Evolutionary conservation across 2,888 invertebrate genomes (phyloP).

Genomic region (Drosophila mettleri): DNA sequence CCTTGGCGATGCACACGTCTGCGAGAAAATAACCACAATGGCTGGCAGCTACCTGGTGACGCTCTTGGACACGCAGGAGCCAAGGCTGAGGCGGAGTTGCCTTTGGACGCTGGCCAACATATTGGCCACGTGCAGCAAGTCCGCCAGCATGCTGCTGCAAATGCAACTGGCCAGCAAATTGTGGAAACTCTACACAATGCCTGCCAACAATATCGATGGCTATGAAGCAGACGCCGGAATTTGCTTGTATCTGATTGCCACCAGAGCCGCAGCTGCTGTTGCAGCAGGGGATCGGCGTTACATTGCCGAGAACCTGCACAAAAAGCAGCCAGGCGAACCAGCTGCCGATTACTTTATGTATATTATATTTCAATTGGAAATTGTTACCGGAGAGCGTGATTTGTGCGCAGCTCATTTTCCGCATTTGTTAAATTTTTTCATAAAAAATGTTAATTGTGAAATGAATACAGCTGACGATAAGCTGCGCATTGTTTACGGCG

Average conservation of each 20-base stretch:
- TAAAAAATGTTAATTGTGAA: conserved; percentile 49
- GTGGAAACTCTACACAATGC: conserved; percentile 68
- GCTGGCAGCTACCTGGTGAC: conserved; percentile 83
- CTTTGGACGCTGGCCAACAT: conserved; percentile 84
- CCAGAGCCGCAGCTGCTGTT: conserved; percentile 38
- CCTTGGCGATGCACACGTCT: conserved; percentile 78
- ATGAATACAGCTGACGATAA: conserved; percentile 38
- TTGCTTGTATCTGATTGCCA: conserved; percentile 72
- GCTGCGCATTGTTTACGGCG: conserved; percentile 64
- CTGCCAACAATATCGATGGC: conserved; percentile 10
- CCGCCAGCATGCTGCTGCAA: conserved; percentile 67
- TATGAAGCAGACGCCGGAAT: conserved; percentile 76
- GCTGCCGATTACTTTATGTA: conserved; percentile 76
- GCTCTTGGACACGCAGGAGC: conserved; percentile 73
- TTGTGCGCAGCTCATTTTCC: conserved; percentile 19
- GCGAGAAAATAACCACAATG: conserved; percentile 80
- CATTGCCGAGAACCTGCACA: conserved; percentile 58
- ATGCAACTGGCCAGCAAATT: conserved; percentile 82
- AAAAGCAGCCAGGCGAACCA: conserved; percentile 62
- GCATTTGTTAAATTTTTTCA: conserved; percentile 39
- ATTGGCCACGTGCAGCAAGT: conserved; percentile 73
- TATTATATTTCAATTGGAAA: conserved; percentile 66
- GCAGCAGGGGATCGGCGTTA: conserved; percentile 58
- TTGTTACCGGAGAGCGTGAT: conserved; percentile 22
- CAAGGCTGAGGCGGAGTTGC: conserved; percentile 74